Evolutionary conservation across 1,140 invertebrate genomes (phyloP), one percentile per base, ranked within the genome.

Genomic region (Leptopilina boulardi): DNA sequence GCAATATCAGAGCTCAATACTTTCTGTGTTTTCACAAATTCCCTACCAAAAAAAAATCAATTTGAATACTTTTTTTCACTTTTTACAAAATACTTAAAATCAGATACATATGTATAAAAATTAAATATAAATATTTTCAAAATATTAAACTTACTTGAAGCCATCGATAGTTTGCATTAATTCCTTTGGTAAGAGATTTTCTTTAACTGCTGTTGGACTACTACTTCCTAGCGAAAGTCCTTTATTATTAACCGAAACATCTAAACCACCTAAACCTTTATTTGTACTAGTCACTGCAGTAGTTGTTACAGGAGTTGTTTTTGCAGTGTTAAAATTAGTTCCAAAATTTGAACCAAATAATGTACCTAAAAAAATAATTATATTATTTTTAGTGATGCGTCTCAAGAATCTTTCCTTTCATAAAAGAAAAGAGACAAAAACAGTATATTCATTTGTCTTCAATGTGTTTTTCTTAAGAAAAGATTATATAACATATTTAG

Each of bases 21-120:
- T 89, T 97, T 98, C 86, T 97, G 96, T 73, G 94, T 93, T 91
- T 97, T 97, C 0, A 97, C 95, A 91, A 95, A 95, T 74, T 94
- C 94, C 84, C 97, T 97, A 79, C 92, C 26, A 91, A 86, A 73
- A 76, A 93, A 92, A 70, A 93, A 91, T 19, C 18, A 51, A n/a
- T 42, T 70, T 8, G 72, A 5, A 70, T 51, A 19, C 71, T 51
- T 71, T 73, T 78, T 73, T 73, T 42, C 66, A 74, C 38, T 42
- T 26, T 19, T 51, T 73, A 73, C 38, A 44, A 51, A 19, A 42
- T 42, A 42, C n/a, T 19, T 10, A 44, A 70, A 23, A 26, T 30
- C n/a, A n/a, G n/a, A n/a, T n/a, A n/a, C n/a, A n/a, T n/a, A n/a
- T n/a, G n/a, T n/a, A n/a, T n/a, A n/a, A n/a, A n/a, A 38, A 26